These are phyloP conservation scores for Pseudomyrmex flavicornis DNA, from an alignment of 1,140 invertebrate species.

Conservation along the genomic window DNA sequence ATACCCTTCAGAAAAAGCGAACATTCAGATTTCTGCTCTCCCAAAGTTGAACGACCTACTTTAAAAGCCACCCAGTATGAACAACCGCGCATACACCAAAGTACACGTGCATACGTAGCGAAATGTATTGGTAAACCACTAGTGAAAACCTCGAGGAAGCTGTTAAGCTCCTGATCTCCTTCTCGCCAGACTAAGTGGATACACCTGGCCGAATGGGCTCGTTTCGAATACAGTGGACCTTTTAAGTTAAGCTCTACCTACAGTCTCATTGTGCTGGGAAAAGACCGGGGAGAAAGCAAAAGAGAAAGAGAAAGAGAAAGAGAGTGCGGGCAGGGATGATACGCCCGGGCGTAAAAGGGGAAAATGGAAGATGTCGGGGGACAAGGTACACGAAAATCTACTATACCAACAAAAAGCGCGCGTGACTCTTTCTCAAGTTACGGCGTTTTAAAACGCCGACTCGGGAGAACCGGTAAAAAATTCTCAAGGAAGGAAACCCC, in stretches of 20 bases:
- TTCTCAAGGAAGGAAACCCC: conserved; percentile 61
- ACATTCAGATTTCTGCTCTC: background rate
- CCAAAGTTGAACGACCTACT: conserved; percentile 13
- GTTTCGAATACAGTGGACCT: conserved; percentile 73
- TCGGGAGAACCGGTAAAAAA: conserved; percentile 55
- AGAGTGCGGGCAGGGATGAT: background rate
- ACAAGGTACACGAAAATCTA: conserved; percentile 72
- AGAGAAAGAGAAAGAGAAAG: too few relatives aligned
- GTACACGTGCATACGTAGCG: conserved; percentile 17
- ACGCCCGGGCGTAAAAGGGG: conserved; percentile 36
- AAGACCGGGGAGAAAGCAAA: conserved; percentile 1
- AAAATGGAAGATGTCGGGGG: conserved; percentile 58
- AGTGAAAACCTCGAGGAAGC: conserved; percentile 70
- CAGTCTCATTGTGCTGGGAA: conserved; percentile 67
- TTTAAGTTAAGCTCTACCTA: conserved; percentile 72
- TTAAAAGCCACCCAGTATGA: conserved; percentile 19
- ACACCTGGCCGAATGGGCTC: conserved; percentile 74
- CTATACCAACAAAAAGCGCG: conserved; percentile 71
- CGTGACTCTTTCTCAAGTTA: conserved; percentile 60
- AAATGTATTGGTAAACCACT: conserved; percentile 63
- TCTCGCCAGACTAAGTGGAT: conserved; percentile 72
- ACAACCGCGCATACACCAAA: background rate
- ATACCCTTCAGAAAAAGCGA: background rate
- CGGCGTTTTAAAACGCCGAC: conserved; percentile 63
- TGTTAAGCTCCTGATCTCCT: conserved; percentile 75